Conservation (phyloP, 2,888 invertebrate species). For the Eupithecia vulgata region DNA sequence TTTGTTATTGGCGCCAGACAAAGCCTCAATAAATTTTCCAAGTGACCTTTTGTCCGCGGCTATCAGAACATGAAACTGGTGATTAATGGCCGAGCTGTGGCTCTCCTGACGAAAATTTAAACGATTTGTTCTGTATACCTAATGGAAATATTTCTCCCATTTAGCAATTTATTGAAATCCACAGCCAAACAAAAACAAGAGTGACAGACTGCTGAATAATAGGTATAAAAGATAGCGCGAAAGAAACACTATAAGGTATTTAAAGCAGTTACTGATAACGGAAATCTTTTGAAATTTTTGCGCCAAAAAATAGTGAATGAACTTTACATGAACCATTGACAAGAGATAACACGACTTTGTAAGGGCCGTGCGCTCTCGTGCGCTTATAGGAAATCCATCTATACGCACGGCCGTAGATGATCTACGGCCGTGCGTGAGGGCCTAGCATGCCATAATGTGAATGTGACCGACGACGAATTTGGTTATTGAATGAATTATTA, state of each 20-base stretch:
- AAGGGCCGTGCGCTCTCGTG: background rate
- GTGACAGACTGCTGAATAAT: background rate
- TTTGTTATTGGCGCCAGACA: conserved; percentile 14
- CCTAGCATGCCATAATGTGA: too few relatives aligned
- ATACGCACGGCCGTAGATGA: too few relatives aligned
- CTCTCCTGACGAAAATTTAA: conserved; percentile 31
- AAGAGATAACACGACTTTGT: background rate
- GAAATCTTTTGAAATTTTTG: background rate
- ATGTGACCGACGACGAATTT: too few relatives aligned
- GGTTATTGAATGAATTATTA: too few relatives aligned
- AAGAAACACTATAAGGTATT: too few relatives aligned
- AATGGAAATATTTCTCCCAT: conserved; percentile 21
- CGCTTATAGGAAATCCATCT: too few relatives aligned
- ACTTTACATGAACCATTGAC: background rate
- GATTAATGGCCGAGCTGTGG: conserved; percentile 41
- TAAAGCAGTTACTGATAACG: too few relatives aligned
- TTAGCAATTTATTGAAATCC: conserved; percentile 22
- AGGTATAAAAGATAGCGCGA: background rate
- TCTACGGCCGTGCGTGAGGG: too few relatives aligned
- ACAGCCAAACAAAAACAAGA: background rate
- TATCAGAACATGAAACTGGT: conserved; percentile 35
- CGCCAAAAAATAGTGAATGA: background rate
- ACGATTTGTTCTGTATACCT: conserved; percentile 25
- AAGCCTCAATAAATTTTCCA: conserved; percentile 28
- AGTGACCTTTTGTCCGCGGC: conserved; percentile 42